Evolutionary conservation across 2,113 vertebrate genomes (phyloP).

Genomic region (Leptobrachium ailaonicum): DNA sequence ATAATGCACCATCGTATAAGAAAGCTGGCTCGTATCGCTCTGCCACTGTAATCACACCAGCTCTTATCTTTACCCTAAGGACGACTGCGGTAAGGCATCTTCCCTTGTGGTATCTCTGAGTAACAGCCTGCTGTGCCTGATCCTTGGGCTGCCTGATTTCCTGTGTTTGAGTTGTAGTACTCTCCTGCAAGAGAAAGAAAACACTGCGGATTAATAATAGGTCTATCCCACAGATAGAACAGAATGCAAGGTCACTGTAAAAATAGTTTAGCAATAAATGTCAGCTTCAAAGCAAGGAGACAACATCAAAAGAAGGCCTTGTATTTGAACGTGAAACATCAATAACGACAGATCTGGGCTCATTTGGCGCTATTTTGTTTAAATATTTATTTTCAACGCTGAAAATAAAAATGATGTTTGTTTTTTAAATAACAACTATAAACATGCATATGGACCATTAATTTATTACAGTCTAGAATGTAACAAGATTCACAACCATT

Average conservation of each 20-base stretch:
- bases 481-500: too few relatives aligned
- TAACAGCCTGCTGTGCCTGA: neutral
- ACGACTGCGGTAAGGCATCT: slow-evolving; percentile 9
- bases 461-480: too few relatives aligned
- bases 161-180: slow-evolving; percentile 19
- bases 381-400: too few relatives aligned
- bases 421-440: too few relatives aligned
- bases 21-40: slow-evolving; percentile 25
- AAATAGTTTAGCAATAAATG: slow-evolving; percentile 24
- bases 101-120: slow-evolving; percentile 9
- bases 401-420: too few relatives aligned
- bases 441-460: too few relatives aligned
- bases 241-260: slow-evolving; percentile 21
- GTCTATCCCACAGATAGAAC: slow-evolving; percentile 1
- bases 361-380: too few relatives aligned
- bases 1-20: slow-evolving; percentile 32
- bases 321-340: neutral
- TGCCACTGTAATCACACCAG: slow-evolving; percentile 7
- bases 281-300: neutral
- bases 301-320: neutral
- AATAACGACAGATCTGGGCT: neutral
- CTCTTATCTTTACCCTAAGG: slow-evolving; percentile 37
- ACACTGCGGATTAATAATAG: neutral
- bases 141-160: slow-evolving; percentile 19
- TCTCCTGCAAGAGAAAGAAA: slow-evolving; percentile 6